Percentiles rank a stretch among this genome's conserved stretches.
Evolutionary conservation across 2,888 invertebrate genomes (phyloP).

Genomic region (Tanaodytes sp.): DNA sequence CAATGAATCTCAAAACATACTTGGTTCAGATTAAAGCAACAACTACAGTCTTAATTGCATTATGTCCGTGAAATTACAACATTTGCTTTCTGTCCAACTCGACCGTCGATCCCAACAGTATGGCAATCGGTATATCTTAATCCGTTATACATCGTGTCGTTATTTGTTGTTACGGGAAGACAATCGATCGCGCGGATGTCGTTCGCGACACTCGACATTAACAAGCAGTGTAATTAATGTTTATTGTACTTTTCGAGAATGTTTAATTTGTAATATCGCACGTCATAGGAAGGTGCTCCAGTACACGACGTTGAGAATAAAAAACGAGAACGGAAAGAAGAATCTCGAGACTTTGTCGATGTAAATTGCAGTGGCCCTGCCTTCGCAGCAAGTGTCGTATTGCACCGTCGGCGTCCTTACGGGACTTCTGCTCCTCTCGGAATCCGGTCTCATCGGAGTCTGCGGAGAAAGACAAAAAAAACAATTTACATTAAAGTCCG

Average conservation of each 20-base stretch:
- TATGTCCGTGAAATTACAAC: conserved; percentile 28
- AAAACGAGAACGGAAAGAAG: conserved; percentile 92
- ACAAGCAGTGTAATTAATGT: conserved; percentile 36
- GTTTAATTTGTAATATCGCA: conserved; percentile 33
- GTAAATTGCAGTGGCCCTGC: conserved; percentile 79
- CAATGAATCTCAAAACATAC: conserved; percentile 30
- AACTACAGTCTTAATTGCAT: conserved; percentile 42
- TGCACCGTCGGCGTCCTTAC: conserved; percentile 74
- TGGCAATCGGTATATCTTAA: conserved; percentile 18
- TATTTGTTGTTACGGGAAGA: no score
- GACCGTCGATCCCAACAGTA: background rate
- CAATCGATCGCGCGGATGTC: background rate
- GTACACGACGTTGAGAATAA: conserved; percentile 90
- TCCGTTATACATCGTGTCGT: conserved; percentile 17
- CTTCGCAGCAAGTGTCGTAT: conserved; percentile 89
- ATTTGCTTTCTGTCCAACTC: background rate
- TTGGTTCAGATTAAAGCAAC: conserved; percentile 19
- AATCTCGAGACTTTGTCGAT: conserved; percentile 91
- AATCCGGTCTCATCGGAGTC: conserved; percentile 72
- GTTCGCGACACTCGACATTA: conserved; percentile 19
- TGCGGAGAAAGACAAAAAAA: conserved; percentile 48
- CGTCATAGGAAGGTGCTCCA: conserved; percentile 85
- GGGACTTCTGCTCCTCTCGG: conserved; percentile 70
- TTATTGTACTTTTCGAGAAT: conserved; percentile 46
- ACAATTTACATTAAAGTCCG: conserved; percentile 31